Evolutionary conservation across 2,797 vertebrate species (phyloP).

Genomic region (Remorina albescens): DNA sequence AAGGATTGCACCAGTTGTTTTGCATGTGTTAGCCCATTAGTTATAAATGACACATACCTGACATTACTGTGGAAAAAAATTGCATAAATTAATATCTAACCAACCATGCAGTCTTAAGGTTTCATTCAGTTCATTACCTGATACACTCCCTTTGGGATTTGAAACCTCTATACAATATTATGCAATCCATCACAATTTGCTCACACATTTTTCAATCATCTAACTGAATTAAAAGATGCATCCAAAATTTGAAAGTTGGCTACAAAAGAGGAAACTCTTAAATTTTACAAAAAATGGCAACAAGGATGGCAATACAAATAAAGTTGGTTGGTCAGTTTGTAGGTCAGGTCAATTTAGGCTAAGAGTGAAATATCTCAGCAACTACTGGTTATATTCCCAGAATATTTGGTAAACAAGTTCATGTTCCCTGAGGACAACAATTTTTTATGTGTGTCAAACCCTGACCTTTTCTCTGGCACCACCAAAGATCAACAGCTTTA

Average conservation of each 20-base stretch:
- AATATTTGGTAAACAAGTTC: not conserved
- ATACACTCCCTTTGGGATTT: not conserved
- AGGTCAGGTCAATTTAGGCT: not conserved
- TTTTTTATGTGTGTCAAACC: too few species aligned
- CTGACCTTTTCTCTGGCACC: not conserved
- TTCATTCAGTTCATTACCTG: not conserved
- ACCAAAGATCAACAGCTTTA: not conserved
- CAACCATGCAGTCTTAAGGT: not conserved
- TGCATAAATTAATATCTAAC: not conserved
- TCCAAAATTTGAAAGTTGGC: not conserved
- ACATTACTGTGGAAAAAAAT: not conserved
- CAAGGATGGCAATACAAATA: not conserved
- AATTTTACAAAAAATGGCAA: not conserved
- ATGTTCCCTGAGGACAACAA: too few species aligned
- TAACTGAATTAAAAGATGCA: not conserved
- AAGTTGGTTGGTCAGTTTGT: not conserved
- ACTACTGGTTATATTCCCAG: not conserved
- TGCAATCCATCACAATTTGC: not conserved
- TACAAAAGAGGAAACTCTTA: not conserved
- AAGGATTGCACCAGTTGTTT: slow-evolving; percentile 3
- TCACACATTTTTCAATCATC: not conserved
- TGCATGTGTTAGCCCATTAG: slow-evolving; percentile 7
- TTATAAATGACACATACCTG: slow-evolving; percentile 9
- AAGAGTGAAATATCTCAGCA: not conserved
- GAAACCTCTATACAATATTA: not conserved